Conservation (phyloP, 2,797 vertebrate genomes). For the Rhadinocentrus ornatus region DNA sequence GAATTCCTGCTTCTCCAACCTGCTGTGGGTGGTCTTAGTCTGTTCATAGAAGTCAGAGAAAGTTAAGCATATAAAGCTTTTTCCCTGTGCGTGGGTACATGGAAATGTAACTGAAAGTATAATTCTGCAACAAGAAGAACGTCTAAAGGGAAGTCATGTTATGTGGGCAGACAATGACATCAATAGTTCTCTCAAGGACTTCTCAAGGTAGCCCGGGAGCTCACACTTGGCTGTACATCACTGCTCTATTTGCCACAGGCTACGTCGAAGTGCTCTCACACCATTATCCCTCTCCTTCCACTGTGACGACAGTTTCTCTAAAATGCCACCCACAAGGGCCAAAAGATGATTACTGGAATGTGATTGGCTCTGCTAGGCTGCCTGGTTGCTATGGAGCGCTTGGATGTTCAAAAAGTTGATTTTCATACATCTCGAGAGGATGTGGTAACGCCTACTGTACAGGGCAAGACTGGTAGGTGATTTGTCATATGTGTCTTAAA, state of each 20-base stretch:
- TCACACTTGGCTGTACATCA: slow-evolving; percentile 31
- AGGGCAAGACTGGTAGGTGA: slow-evolving; percentile 44
- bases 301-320: slow-evolving; percentile 43
- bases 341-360: slow-evolving; percentile 38
- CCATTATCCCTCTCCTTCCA: slow-evolving; percentile 32
- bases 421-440: slow-evolving; percentile 44
- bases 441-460: slow-evolving; percentile 36
- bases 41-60: background rate
- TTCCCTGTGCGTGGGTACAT: background rate
- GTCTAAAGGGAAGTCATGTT: slow-evolving; percentile 15
- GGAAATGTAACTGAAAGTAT: background rate
- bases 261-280: slow-evolving; percentile 33
- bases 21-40: background rate
- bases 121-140: slow-evolving; percentile 1
- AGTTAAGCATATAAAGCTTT: background rate
- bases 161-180: slow-evolving; percentile 50
- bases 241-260: slow-evolving; percentile 40
- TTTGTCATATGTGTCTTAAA: slow-evolving; percentile 68
- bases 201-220: slow-evolving; percentile 43
- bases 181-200: slow-evolving; percentile 55
- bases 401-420: slow-evolving; percentile 15
- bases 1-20: background rate
- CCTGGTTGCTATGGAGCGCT: slow-evolving; percentile 66
- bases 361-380: slow-evolving; percentile 58
- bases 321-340: slow-evolving; percentile 54